Evolutionary conservation across 64 coral and sea anemone genomes (phyloP), one percentile per base, ranked within the genome.

Genomic region (Montipora capricornis): DNA sequence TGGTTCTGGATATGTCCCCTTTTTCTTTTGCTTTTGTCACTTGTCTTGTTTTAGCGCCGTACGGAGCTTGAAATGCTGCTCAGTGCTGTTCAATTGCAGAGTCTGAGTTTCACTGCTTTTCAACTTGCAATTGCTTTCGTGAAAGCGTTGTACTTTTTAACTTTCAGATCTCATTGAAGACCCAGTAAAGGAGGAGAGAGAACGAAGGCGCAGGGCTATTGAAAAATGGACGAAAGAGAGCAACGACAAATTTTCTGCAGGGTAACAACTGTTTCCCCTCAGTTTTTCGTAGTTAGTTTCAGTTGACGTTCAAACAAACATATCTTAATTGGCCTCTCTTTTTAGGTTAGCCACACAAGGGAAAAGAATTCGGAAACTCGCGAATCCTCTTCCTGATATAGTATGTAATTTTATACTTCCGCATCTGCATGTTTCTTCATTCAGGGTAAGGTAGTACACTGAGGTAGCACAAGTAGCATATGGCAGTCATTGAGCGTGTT

Each of bases 221-320:
- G 82, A 86, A 13, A 86, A 86, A 68, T 86, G 82, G 82, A 86
- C 82, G 45, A 68, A 86, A 70, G 82, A 86, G 44, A 71, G 16
- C n/a, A 47, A 86, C 19, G 82, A 86, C 17, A 46, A 86, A 71
- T 86, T 86, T 71, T 44, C 82, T 8, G 68, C 44, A 47, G 82
- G 82, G 82, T 86, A 78, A 19, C 14, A 80, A 80, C 24, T 52
- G 20, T 57, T 46, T 0, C 19, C 15, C 45, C 14, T 49, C 9
- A 19, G 0, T 50, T 49, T 78, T 11, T 49, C 15, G 26, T 78
- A 5, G 13, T 76, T 29, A 37, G 47, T 49, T 15, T 17, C 5
- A 50, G 12, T 49, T 13, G 47, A 48, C 8, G 49, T 78, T 44
- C 44, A 4, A 45, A 78, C 0, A 78, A 78, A 13, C 17, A 24